Evolutionary conservation across 2,888 invertebrate species (phyloP).

Genomic region (Tenthredo notha): DNA sequence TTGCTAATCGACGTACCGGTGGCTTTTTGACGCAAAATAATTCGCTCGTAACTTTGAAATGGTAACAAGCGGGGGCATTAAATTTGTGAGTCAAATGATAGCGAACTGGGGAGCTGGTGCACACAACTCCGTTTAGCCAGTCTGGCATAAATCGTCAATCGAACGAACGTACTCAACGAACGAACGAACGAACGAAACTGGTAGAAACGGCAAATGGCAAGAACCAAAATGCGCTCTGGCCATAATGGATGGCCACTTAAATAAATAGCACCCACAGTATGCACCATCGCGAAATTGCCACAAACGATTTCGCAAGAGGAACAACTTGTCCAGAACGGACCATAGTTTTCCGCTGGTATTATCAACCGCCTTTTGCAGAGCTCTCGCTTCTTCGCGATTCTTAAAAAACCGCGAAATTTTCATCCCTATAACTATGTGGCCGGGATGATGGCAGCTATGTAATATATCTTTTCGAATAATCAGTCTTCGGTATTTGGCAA

Average conservation of each 20-base stretch:
- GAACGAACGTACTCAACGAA: conserved; percentile 15
- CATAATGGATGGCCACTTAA: conserved; percentile 50
- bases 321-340: background rate
- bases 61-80: conserved; percentile 45
- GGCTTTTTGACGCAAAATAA: conserved; percentile 20
- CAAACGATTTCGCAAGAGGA: conserved; percentile 20
- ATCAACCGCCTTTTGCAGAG: background rate
- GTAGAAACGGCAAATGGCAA: conserved; percentile 23
- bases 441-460: background rate
- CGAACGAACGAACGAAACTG: background rate
- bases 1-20: conserved; percentile 36
- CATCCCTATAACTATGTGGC: background rate
- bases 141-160: conserved; percentile 46
- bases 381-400: background rate
- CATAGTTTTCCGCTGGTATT: conserved; percentile 6
- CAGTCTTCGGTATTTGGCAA: background rate
- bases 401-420: background rate
- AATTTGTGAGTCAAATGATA: conserved; percentile 48
- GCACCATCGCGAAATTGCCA: conserved; percentile 3
- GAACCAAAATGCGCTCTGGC: conserved; percentile 42
- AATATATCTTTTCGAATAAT: background rate
- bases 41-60: conserved; percentile 41
- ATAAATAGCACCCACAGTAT: conserved; percentile 33
- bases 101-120: background rate
- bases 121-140: conserved; percentile 22